Base-by-base conservation (phyloP, 1,140 invertebrate genomes). In the Polypedilum pembai region DNA sequence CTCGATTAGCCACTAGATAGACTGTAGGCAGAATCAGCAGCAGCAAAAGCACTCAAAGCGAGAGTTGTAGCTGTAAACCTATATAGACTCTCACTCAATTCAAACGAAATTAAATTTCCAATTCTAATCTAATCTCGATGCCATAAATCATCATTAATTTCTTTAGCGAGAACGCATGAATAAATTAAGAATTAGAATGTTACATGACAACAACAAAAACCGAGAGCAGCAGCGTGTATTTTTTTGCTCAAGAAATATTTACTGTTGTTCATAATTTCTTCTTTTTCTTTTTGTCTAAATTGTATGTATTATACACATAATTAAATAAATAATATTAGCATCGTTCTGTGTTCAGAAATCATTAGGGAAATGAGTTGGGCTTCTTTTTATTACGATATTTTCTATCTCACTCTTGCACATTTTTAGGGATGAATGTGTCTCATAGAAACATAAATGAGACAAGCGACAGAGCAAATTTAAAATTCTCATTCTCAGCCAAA, bases 131-230 rank as follows among this genome's bases (percentile, higher is more conserved):
- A 69, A 69, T 69, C 65, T 69, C 45, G 65, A 18, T 69, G 65
- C 17, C 65, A 69, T 69, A 69, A 69, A 69, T 69, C 65, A 69
- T 69, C 65, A 69, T 69, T 69, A 69, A 69, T 69, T 69, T 69
- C 17, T 69, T 33, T 33, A 5, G 18, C 20, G 18, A 69, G 45
- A 69, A 69, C 65, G 65, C 65, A 69, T 69, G 65, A 69, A 69
- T 69, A 69, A 69, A 69, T 69, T 20, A 33, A 33, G 24, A 33
- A 33, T 33, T 33, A 33, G 24, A 33, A 33, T 33, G 24, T 33
- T 69, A 18, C 65, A 18, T 10, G 65, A 8, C n/a, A 56, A 56
- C 12, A 56, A 56, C n/a, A 56, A 56, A 1, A 33, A 33, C 24
- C 24, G 24, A 33, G 2, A 33, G 24, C 24, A 33, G 24, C 24